Conservation (phyloP, 2,797 vertebrate genomes). For the Carcharodon carcharias region DNA sequence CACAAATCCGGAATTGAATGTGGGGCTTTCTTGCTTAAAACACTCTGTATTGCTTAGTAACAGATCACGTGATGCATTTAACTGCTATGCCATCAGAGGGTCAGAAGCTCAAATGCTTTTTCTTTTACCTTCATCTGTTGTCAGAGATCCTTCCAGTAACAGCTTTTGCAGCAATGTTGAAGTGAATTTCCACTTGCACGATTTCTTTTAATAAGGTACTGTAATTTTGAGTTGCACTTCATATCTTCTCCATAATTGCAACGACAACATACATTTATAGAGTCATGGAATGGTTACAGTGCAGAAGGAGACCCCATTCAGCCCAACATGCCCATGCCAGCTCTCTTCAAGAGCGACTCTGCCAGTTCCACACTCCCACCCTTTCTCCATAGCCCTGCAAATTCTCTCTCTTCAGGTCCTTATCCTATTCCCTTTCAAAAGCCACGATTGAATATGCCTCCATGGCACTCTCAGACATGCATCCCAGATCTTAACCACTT, state of each 20-base stretch:
- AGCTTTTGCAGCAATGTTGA: not conserved
- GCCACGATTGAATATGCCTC: too few relatives aligned
- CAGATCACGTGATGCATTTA: not conserved
- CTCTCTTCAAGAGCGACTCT: not conserved
- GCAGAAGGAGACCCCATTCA: not conserved
- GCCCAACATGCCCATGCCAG: not conserved
- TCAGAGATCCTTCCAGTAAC: not conserved
- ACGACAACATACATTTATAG: not conserved
- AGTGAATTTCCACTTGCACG: not conserved
- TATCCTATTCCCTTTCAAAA: too few relatives aligned
- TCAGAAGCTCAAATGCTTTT: not conserved
- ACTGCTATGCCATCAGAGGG: not conserved
- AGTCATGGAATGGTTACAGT: not conserved
- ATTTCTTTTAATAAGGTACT: not conserved
- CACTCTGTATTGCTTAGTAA: not conserved
- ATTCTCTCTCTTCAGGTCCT: too few relatives aligned
- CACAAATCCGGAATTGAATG: not conserved
- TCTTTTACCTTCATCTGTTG: not conserved
- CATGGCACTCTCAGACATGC: too few relatives aligned
- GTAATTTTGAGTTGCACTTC: not conserved
- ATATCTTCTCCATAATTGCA: not conserved
- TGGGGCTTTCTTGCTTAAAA: not conserved
- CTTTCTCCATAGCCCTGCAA: not conserved
- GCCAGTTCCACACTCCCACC: not conserved
- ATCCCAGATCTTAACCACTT: too few relatives aligned